These are phyloP conservation scores for Drosophila borborema DNA, from an alignment of 2,888 invertebrate genomes.

Conservation along the genomic window DNA sequence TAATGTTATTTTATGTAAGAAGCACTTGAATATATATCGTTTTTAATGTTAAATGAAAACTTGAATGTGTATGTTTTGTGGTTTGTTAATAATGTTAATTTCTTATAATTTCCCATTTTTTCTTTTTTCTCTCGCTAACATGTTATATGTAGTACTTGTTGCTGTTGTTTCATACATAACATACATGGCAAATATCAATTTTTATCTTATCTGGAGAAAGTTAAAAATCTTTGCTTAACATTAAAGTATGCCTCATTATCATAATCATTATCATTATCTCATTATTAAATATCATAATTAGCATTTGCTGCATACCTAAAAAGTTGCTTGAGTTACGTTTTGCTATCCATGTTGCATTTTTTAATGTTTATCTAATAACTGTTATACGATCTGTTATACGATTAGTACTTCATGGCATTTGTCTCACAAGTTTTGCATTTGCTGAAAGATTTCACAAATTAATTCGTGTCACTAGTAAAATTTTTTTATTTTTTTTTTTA, in stretches of 20 bases:
- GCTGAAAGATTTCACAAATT: constrained; percentile 58
- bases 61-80: constrained; percentile 53
- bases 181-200: constrained; percentile 36
- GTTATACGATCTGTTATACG: constrained; percentile 16
- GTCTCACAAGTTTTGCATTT: constrained; percentile 50
- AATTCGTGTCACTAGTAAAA: constrained; percentile 43
- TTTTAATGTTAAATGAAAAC: constrained; percentile 82
- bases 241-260: constrained; percentile 66
- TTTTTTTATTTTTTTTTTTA: constrained; percentile 16
- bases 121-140: constrained; percentile 40
- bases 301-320: constrained; percentile 47
- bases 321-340: constrained; percentile 50
- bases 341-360: constrained; percentile 20
- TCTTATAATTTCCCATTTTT: constrained; percentile 18
- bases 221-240: constrained; percentile 63
- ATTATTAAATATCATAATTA: constrained; percentile 24
- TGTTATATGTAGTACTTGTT: constrained; percentile 44
- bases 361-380: constrained; percentile 15
- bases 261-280: constrained; percentile 41
- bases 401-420: constrained; percentile 38
- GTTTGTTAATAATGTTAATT: constrained; percentile 23
- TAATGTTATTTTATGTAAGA: constrained; percentile 84
- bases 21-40: constrained; percentile 85
- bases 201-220: constrained; percentile 66
- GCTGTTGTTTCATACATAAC: constrained; percentile 45